Evolutionary conservation across 1,140 invertebrate species (phyloP), one percentile per base, ranked within the genome.

Genomic region (Trissolcus basalis): DNA sequence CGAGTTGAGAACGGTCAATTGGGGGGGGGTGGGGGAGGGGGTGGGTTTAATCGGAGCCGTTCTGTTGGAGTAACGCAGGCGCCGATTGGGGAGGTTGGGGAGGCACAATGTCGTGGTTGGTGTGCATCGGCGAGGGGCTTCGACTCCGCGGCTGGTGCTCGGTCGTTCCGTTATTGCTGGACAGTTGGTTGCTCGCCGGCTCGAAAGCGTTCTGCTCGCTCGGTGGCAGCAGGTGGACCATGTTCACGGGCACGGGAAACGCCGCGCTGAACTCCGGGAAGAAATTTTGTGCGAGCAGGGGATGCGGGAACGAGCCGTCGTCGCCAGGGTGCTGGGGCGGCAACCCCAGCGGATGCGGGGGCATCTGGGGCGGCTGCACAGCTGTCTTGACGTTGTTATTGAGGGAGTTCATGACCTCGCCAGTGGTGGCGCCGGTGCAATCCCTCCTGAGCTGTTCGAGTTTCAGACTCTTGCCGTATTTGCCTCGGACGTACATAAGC

Each of bases 401-500:
- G 15, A 90, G 88, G 1, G 92, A 90, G 70, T 93, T 92, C 81
- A 93, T 90, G 81, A 93, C 90, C 82, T 94, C 93, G 4, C 90
- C 43, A 89, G 92, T 74, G 82, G 89, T 83, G 49, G 89, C 58
- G 79, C 93, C 94, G 79, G 94, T 94, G 86, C 94, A 96, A 82
- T 96, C 95, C 88, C 94, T 96, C 80, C 95, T 90, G 15, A 96
- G 88, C 80, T 96, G 93, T 80, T 96, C 95, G 43, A 96, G 88
- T 81, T 96, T 96, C 14, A 96, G 87, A 77, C 94, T 95, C 83
- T 96, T 96, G 0, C 95, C 95, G 82, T 96, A 96, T 82, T 96
- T 96, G 11, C 95, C 95, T n/a, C 95, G 89, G 5, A 97, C 95
- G 86, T 97, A 97, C 95, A 96, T 96, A 11, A 96, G 89, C 0